Base-by-base conservation (phyloP, 2,888 invertebrate genomes). In the Cryptus viduatorius region DNA sequence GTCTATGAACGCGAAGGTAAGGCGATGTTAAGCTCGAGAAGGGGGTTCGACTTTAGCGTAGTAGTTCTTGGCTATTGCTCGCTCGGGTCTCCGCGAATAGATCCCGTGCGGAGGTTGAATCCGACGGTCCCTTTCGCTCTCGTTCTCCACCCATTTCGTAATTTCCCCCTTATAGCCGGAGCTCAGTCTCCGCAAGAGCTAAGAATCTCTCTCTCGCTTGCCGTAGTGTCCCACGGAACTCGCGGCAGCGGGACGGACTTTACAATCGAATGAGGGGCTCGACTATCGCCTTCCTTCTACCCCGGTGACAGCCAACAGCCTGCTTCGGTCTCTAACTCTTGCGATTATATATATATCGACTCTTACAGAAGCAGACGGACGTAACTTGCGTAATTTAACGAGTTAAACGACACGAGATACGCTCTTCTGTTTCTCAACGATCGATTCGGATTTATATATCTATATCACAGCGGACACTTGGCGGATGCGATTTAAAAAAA, bases 141-240 rank as follows among this genome's bases (percentile, higher is more conserved):
- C 86, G 83, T 87, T 87, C 61, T 61, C 81, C 76, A 85, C 73
- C 77, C 59, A 85, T 87, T 87, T 85, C 86, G 85, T 86, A 87
- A 87, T 86, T 37, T 86, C 67, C 64, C 78, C 72, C 80, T 64
- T 78, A 82, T 72, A 42, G 72, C 73, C 77, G 72, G 76, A 80
- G 83, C 84, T 68, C 78, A 78, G 77, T 77, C 77, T 61, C 75
- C 71, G 46, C 73, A 72, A 65, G 68, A 59, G 79, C 75, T 59
- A 79, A 78, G 56, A 61, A 73, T 77, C 64, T n/a, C 48, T 42
- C 24, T 42, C 24, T 16, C 29, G n/a, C n/a, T 44, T 50, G 14
- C 29, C 46, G 7, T 19, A 72, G 81, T 61, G 61, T 84, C 84
- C 82, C 84, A 81, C 82, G 81, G 84, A 81, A 79, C 77, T 44